Conservation (phyloP, 1,140 invertebrate species). For the Bombus balteatus region DNA sequence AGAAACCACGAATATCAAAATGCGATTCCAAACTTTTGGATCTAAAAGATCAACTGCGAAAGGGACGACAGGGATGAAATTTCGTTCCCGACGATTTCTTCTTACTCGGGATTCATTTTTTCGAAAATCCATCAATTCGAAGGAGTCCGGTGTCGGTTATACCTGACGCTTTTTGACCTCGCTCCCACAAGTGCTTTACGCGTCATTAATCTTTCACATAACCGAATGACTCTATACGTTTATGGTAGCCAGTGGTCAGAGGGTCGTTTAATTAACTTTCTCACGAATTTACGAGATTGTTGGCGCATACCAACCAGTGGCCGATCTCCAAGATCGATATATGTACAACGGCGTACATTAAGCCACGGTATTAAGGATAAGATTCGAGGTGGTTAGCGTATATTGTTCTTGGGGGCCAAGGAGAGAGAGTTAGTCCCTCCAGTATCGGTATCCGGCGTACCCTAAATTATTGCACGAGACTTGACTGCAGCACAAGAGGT, state of each 20-base stretch:
- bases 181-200: neutral
- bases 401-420: conserved; percentile 59
- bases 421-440: conserved; percentile 36
- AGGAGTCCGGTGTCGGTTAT: neutral
- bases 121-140: neutral
- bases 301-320: conserved; percentile 10
- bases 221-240: conserved; percentile 29
- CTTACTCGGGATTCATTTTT: neutral
- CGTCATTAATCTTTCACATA: conserved; percentile 32
- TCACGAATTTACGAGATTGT: conserved; percentile 61
- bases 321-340: conserved; percentile 64
- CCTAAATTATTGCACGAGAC: conserved; percentile 67
- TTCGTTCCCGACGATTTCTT: neutral
- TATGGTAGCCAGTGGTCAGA: conserved; percentile 29
- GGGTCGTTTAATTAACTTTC: conserved; percentile 65
- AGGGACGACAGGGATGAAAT: no score
- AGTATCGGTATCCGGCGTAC: conserved; percentile 62
- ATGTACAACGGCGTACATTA: conserved; percentile 52
- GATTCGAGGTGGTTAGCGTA: conserved; percentile 62
- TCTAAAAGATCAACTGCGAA: no score
- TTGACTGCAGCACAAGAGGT: conserved; percentile 43
- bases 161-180: neutral
- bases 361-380: conserved; percentile 63
- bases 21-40: neutral
- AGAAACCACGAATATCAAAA: neutral